Evolutionary conservation across 2,113 vertebrate genomes (phyloP).

Genomic region (Cynocephalus volans): DNA sequence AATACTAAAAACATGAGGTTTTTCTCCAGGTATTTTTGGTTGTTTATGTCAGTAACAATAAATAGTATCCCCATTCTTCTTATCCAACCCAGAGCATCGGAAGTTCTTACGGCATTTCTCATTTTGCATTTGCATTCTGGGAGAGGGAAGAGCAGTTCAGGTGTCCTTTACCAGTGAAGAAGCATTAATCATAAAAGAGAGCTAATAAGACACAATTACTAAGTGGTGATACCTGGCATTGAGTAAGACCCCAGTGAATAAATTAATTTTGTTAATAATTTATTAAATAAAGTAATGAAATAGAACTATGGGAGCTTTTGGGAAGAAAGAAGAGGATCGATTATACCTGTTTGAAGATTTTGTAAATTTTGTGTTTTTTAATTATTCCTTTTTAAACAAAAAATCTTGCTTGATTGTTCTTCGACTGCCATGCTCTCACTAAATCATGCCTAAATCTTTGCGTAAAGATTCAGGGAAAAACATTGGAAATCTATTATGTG

Average conservation of each 20-base stretch:
- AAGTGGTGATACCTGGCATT: neutral
- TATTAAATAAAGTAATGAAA: slow-evolving; percentile 40
- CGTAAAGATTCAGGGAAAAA: neutral
- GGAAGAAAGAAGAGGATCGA: neutral
- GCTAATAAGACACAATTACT: neutral
- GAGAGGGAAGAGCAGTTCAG: neutral
- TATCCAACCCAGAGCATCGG: neutral
- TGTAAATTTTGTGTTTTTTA: neutral
- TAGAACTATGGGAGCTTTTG: neutral
- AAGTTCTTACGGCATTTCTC: neutral
- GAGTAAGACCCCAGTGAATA: neutral
- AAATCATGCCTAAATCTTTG: neutral
- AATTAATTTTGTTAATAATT: slow-evolving; percentile 31
- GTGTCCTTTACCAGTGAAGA: neutral
- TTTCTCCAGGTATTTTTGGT: slow-evolving; percentile 43
- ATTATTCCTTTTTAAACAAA: neutral
- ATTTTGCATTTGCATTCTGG: neutral
- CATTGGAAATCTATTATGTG: neutral
- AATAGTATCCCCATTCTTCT: neutral
- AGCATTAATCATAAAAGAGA: slow-evolving; percentile 16
- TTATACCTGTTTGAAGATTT: neutral
- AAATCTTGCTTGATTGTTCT: neutral
- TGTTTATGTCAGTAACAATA: slow-evolving; percentile 6
- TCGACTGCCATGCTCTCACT: neutral
- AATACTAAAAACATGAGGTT: neutral